Evolutionary conservation across 1,140 invertebrate genomes (phyloP), one percentile per base, ranked within the genome.

Genomic region (Branchinecta lynchi): DNA sequence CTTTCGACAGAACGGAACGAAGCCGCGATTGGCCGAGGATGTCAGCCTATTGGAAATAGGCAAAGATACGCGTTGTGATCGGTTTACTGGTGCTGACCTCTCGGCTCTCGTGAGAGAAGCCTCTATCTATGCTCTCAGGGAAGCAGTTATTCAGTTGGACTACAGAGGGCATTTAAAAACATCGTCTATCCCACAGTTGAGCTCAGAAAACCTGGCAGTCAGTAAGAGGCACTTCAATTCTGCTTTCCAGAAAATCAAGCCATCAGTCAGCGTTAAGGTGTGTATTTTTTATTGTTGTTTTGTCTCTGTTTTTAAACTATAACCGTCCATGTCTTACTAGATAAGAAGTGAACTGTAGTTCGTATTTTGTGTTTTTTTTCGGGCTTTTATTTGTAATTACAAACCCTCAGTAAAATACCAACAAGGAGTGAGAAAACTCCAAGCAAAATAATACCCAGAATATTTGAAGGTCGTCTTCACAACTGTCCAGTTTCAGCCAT

Each of bases 21-120:
- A 82, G 75, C 92, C 92, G 7, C 80, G 80, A 74, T 77, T 96
- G 67, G 82, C 83, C 0, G 78, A 82, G 3, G 90, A 95, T 79
- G 89, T 96, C 0, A 80, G 89, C 75, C 79, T 97, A 43, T 79
- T 86, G 70, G 80, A 81, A 43, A 80, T 96, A 60, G 85, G 81
- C 5, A 78, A 75, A 60, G 86, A 88, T 65, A 77, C 76, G 6
- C 76, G 84, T 66, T 90, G 89, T 70, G 83, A 89, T 45, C 86
- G 89, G 44, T 95, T 87, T 73, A 93, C 90, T 3, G 95, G 95
- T 68, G 95, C 95, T 15, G 96, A 98, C 82, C 80, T 98, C 45
- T 87, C 89, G 17, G 89, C 91, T 32, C 78, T 96, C 32, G 84
- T 95, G 0, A 82, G 87, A 73, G 90, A 93, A 79, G 89, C 93